Evolutionary conservation across 2,888 invertebrate genomes (phyloP).

Genomic region (Epiblema foenella): DNA sequence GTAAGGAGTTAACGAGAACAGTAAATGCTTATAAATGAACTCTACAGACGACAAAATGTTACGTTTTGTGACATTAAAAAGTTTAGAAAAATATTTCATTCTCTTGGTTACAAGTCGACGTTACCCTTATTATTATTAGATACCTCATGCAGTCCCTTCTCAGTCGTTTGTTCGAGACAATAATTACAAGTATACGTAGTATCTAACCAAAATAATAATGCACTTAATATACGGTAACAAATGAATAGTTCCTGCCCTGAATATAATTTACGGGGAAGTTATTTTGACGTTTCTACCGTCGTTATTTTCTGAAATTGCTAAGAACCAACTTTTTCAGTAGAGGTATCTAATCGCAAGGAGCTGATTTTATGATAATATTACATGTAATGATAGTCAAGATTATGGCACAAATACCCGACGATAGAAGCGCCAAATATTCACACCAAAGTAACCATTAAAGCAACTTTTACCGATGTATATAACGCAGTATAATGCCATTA

Average conservation of each 20-base stretch:
- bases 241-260: constrained; percentile 28
- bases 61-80: constrained; percentile 77
- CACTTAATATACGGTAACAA: constrained; percentile 43
- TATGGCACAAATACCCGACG: not conserved
- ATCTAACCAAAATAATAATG: constrained; percentile 50
- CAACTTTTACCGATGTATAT: constrained; percentile 27
- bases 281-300: not conserved
- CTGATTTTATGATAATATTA: not conserved
- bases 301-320: not conserved
- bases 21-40: constrained; percentile 74
- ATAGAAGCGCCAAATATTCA: constrained; percentile 6
- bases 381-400: not conserved
- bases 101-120: constrained; percentile 71
- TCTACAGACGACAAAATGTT: constrained; percentile 62
- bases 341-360: not conserved
- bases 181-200: constrained; percentile 44
- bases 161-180: constrained; percentile 68
- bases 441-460: constrained; percentile 24
- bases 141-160: constrained; percentile 78
- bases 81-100: constrained; percentile 83
- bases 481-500: constrained; percentile 23
- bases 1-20: constrained; percentile 67
- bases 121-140: constrained; percentile 68
- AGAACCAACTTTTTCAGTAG: not conserved
- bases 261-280: constrained; percentile 12